A percentile compares a stretch with the other conserved stretches of the same genome.
Evolutionary conservation across 2,113 vertebrate species (phyloP).

Genomic region (Urocolius indicus): DNA sequence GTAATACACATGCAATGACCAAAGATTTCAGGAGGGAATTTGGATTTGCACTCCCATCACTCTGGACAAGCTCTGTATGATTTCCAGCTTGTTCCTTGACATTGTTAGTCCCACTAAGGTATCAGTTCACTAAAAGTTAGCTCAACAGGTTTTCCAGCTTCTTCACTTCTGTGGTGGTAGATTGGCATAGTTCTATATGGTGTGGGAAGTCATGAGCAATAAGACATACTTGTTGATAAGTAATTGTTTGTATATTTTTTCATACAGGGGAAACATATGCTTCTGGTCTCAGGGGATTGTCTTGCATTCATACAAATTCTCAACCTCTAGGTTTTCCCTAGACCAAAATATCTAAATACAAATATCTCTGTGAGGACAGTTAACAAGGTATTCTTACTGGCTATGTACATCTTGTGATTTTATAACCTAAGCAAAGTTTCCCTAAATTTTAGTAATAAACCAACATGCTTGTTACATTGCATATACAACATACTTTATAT

Average conservation of each 20-base stretch:
- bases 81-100: background rate
- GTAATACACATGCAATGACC: background rate
- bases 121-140: background rate
- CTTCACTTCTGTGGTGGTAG: background rate
- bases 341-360: background rate
- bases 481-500: background rate
- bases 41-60: background rate
- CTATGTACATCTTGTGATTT: background rate
- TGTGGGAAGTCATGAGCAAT: background rate
- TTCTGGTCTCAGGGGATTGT: background rate
- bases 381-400: background rate
- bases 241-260: constrained; percentile 43
- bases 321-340: background rate
- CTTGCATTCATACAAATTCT: background rate
- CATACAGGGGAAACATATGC: constrained; percentile 54
- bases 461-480: background rate
- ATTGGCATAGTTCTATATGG: background rate
- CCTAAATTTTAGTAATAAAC: background rate
- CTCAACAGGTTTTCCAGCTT: constrained; percentile 13
- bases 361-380: background rate
- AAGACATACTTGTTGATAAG: constrained; percentile 14
- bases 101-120: background rate
- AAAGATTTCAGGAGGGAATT: background rate
- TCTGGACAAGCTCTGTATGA: background rate
- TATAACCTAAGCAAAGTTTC: background rate